These are phyloP conservation scores for Sepiola atlantica DNA, from an alignment of 2,888 invertebrate genomes.

Conservation along the genomic window DNA sequence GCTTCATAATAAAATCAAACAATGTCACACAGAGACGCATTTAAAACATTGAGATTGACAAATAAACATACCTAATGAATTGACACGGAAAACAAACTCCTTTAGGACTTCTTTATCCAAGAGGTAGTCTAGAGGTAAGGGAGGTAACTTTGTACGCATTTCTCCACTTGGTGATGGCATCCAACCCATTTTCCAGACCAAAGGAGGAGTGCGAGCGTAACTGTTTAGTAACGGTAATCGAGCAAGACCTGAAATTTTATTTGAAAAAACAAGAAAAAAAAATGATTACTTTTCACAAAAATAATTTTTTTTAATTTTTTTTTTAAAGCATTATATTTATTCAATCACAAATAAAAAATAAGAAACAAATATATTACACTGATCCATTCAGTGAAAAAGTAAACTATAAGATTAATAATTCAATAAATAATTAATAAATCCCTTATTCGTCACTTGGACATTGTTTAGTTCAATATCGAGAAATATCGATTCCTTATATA, in stretches of 20 bases:
- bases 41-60: not conserved
- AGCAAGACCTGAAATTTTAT: constrained; percentile 76
- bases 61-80: constrained; percentile 78
- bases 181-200: constrained; percentile 81
- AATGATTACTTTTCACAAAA: not conserved
- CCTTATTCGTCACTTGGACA: no score
- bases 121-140: constrained; percentile 83
- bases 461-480: no score
- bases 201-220: constrained; percentile 81
- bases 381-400: no score
- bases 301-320: no score
- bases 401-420: no score
- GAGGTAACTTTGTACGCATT: constrained; percentile 75
- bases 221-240: constrained; percentile 81
- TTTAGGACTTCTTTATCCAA: constrained; percentile 89
- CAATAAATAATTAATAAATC: no score
- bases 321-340: no score
- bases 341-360: no score
- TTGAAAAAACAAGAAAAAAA: not conserved
- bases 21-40: not conserved
- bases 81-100: constrained; percentile 82
- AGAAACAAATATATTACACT: no score
- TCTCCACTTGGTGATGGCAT: constrained; percentile 77
- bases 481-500: no score
- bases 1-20: not conserved